Evolutionary conservation across 2,113 vertebrate genomes (phyloP).

Genomic region (Aptenodytes patagonicus): DNA sequence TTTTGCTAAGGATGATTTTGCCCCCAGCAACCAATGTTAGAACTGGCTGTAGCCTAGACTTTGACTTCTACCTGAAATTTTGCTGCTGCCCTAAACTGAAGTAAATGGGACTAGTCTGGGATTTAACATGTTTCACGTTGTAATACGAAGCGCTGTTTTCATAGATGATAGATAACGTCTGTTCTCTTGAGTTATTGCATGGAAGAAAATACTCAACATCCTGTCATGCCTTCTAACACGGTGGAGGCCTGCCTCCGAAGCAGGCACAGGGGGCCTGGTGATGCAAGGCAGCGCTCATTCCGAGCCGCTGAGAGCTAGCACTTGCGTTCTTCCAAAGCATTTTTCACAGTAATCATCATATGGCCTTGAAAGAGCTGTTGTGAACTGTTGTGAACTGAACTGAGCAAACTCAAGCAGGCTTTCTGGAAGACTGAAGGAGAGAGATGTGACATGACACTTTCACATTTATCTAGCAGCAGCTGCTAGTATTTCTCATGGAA

Average conservation of each 20-base stretch:
- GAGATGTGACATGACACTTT: neutral
- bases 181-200: neutral
- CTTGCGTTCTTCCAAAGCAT: neutral
- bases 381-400: neutral
- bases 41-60: neutral
- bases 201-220: neutral
- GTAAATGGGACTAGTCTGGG: neutral
- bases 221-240: neutral
- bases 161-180: neutral
- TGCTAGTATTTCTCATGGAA: neutral
- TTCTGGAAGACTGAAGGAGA: neutral
- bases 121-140: neutral
- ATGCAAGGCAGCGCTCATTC: accelerated
- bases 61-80: neutral
- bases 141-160: neutral
- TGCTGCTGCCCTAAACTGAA: neutral
- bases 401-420: neutral
- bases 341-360: neutral
- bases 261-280: neutral
- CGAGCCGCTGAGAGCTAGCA: neutral
- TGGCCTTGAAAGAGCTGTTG: neutral
- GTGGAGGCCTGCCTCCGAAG: neutral
- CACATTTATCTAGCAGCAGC: neutral
- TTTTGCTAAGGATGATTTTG: slow-evolving; percentile 4
- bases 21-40: neutral